Percentiles rank a stretch among this genome's conserved stretches.
phyloP scores from a whole-genome alignment of 2,888 invertebrate species.

The Phyllotreta cruciferae region DNA sequence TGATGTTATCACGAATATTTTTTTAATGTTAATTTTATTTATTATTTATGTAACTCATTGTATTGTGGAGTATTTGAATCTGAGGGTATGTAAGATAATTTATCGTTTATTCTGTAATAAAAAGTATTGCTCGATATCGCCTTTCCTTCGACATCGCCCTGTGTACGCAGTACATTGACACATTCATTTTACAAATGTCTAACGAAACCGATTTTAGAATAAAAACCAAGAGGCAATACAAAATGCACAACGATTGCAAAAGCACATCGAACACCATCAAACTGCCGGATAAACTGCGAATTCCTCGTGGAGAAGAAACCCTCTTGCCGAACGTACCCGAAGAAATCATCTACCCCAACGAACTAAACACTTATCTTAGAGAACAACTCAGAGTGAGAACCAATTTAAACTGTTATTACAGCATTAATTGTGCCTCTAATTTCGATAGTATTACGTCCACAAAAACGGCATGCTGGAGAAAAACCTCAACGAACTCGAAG shows the following conservation, averaged over 20 bases:
- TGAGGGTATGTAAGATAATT: too few species aligned
- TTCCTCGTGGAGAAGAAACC: slow-evolving; percentile 21
- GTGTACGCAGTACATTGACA: too few species aligned
- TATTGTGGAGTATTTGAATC: too few species aligned
- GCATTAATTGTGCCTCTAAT: slow-evolving; percentile 1
- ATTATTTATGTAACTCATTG: too few species aligned
- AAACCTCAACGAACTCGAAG: slow-evolving; percentile 59
- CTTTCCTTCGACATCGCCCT: too few species aligned
- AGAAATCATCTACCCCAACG: slow-evolving; percentile 66
- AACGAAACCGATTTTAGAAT: neutral
- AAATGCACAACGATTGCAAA: slow-evolving; percentile 7
- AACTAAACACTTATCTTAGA: slow-evolving; percentile 67
- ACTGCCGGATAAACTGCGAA: slow-evolving; percentile 30
- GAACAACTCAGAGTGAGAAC: slow-evolving; percentile 65
- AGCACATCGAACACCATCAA: slow-evolving; percentile 26
- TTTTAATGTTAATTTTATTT: too few species aligned
- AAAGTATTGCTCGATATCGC: too few species aligned
- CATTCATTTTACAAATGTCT: neutral
- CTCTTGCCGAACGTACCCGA: slow-evolving; percentile 51
- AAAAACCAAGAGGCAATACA: neutral
- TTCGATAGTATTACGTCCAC: slow-evolving; percentile 62
- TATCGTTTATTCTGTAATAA: too few species aligned
- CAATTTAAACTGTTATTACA: neutral
- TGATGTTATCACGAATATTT: too few species aligned
- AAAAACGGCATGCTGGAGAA: slow-evolving; percentile 66